These are phyloP conservation scores for Neoaliturus tenellus DNA, from an alignment of 2,888 invertebrate genomes.

Conservation along the genomic window DNA sequence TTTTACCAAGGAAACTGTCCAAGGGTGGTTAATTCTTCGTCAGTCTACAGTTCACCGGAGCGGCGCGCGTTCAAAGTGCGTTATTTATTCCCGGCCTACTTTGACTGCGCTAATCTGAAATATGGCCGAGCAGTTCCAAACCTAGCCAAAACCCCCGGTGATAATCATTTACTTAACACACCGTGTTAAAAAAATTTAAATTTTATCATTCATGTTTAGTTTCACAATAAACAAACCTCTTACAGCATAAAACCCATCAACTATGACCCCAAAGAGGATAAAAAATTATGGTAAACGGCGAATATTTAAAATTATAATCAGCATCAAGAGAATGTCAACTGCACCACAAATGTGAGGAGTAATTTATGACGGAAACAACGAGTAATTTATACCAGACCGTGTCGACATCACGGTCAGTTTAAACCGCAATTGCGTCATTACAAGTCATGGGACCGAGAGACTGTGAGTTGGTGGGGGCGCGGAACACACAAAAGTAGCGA, in stretches of 20 bases:
- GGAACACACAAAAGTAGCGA: too few species aligned
- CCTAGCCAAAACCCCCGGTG: not conserved
- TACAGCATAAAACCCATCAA: too few species aligned
- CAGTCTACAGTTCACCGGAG: too few species aligned
- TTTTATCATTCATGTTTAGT: too few species aligned
- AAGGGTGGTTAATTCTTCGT: too few species aligned
- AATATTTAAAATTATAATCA: too few species aligned
- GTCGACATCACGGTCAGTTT: not conserved
- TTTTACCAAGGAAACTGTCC: too few species aligned
- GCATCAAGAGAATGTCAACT: not conserved
- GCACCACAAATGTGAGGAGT: not conserved
- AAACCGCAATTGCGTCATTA: not conserved
- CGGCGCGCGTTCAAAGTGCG: not conserved
- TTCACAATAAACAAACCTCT: too few species aligned
- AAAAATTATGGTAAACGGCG: too few species aligned
- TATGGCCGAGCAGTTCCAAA: not conserved
- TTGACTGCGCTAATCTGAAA: slow-evolving; percentile 12
- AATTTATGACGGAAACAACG: not conserved
- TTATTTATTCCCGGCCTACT: slow-evolving; percentile 8
- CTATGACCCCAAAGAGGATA: too few species aligned
- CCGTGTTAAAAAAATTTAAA: too few species aligned
- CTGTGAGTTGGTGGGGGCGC: not conserved
- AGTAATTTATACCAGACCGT: not conserved
- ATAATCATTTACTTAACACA: too few species aligned
- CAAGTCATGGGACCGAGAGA: not conserved